Percentiles rank a stretch among this genome's conserved stretches.
Conservation (phyloP, 2,888 invertebrate species). For the Apodemia zela region DNA sequence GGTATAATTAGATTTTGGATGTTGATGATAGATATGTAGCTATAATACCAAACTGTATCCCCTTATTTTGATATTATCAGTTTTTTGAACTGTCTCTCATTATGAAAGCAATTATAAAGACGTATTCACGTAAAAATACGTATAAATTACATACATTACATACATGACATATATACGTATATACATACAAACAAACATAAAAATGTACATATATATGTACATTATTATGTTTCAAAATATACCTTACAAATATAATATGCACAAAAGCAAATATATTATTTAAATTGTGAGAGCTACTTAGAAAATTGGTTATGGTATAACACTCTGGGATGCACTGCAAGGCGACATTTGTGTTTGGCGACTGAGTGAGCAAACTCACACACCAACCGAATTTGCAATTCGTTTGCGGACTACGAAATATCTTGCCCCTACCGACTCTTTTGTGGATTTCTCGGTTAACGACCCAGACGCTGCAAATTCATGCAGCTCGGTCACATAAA, state of each 20-base stretch:
- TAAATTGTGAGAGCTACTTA: conserved; percentile 6
- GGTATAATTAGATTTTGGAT: too few species aligned
- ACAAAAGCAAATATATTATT: background rate
- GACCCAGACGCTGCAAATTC: conserved; percentile 64
- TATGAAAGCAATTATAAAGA: too few species aligned
- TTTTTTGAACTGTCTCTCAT: too few species aligned
- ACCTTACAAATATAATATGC: background rate
- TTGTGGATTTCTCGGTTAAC: conserved; percentile 68
- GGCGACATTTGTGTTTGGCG: conserved; percentile 49
- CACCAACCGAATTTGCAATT: conserved; percentile 41
- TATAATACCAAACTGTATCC: too few species aligned
- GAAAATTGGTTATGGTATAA: conserved; percentile 10
- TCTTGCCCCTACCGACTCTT: conserved; percentile 57
- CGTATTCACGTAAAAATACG: too few species aligned
- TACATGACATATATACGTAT: too few species aligned
- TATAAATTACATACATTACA: too few species aligned
- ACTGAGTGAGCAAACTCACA: conserved; percentile 42
- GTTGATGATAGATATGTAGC: too few species aligned
- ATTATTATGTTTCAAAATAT: too few species aligned
- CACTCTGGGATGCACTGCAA: conserved; percentile 41
- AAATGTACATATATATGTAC: too few species aligned
- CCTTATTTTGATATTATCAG: too few species aligned
- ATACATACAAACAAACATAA: too few species aligned
- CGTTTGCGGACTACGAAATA: conserved; percentile 43
- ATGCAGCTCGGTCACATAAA: conserved; percentile 51